These are phyloP conservation scores for Pseudorasbora parva DNA, from an alignment of 2,113 vertebrate species.

Conservation along the genomic window DNA sequence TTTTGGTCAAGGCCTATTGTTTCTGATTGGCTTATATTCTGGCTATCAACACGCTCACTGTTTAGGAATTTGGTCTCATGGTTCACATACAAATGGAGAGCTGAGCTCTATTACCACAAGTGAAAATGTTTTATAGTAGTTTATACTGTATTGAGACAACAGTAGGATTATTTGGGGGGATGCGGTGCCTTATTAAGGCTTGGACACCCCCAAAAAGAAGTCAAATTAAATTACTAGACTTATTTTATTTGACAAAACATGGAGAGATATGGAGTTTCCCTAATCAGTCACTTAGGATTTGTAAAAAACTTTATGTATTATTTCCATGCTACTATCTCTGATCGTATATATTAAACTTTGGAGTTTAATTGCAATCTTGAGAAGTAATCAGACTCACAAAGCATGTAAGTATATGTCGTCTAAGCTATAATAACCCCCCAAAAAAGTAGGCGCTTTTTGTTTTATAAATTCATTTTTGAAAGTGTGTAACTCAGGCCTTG, in stretches of 20 bases:
- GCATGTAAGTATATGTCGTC: too few species aligned
- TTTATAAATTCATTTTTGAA: too few species aligned
- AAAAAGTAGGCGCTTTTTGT: too few species aligned
- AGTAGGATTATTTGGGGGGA: not conserved
- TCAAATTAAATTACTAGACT: not conserved
- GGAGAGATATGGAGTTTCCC: too few species aligned
- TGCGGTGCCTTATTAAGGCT: not conserved
- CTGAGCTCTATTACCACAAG: not conserved
- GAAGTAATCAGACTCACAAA: too few species aligned
- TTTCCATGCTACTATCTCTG: too few species aligned
- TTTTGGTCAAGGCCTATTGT: constrained; percentile 55
- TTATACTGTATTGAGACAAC: not conserved
- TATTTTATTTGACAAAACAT: not conserved
- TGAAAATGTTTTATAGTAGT: not conserved
- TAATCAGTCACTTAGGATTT: too few species aligned
- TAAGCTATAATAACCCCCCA: too few species aligned
- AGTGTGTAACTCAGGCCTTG: too few species aligned
- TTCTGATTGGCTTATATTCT: constrained; percentile 56
- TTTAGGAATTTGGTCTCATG: constrained; percentile 61
- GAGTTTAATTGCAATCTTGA: too few species aligned
- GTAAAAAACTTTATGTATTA: too few species aligned
- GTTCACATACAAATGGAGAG: not conserved
- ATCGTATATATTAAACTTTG: too few species aligned
- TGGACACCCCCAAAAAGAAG: not conserved
- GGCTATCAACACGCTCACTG: constrained; percentile 42